Conservation (phyloP, 2,113 vertebrate genomes). For the Antidorcas marsupialis region DNA sequence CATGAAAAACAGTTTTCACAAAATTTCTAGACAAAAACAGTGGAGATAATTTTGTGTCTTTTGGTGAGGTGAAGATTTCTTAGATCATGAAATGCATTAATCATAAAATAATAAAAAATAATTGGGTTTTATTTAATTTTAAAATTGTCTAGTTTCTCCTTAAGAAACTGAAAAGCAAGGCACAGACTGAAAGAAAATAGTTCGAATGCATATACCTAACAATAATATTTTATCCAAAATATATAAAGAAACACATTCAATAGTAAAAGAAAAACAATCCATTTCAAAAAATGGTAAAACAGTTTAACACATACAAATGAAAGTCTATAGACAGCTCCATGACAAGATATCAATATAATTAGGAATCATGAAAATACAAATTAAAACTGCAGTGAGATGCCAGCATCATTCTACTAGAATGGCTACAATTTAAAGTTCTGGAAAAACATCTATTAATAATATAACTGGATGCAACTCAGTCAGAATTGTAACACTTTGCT, state of each 20-base stretch:
- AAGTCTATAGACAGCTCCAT: neutral
- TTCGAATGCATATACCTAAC: neutral
- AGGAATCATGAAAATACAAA: neutral
- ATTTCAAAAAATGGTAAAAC: neutral
- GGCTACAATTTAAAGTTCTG: neutral
- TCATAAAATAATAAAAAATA: neutral
- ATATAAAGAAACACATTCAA: neutral
- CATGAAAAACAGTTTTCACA: neutral
- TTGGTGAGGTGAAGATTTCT: neutral
- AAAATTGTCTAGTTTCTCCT: neutral
- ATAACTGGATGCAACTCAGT: neutral
- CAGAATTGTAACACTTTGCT: neutral
- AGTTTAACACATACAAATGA: neutral
- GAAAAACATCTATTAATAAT: neutral
- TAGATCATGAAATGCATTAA: neutral
- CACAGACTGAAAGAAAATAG: neutral
- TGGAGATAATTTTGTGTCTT: neutral
- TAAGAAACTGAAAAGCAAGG: neutral
- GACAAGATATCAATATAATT: neutral
- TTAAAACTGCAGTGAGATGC: neutral
- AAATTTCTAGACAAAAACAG: neutral
- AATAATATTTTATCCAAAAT: neutral
- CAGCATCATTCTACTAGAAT: neutral
- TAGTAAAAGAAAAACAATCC: neutral
- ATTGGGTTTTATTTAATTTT: neutral